Conservation (phyloP, 2,888 invertebrate genomes). For the Achlya flavicornis region DNA sequence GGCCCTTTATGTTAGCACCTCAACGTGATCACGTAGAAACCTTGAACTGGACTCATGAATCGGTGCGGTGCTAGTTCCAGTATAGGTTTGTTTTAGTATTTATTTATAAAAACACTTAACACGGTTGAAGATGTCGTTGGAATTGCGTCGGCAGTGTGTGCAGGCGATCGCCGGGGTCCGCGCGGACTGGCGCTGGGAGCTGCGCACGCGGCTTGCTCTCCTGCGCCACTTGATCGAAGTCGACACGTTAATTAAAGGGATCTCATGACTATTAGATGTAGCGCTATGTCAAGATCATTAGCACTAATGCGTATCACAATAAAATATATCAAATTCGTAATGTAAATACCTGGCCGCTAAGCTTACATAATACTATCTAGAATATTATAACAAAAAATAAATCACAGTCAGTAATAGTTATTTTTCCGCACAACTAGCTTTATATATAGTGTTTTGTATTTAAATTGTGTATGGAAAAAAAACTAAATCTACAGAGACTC, state of each 20-base stretch:
- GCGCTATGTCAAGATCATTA: constrained; percentile 55
- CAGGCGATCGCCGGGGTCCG: constrained; percentile 38
- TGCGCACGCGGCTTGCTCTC: constrained; percentile 35
- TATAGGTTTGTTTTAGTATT: constrained; percentile 45
- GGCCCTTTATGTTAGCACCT: constrained; percentile 70
- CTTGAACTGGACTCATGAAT: constrained; percentile 59
- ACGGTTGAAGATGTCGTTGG: constrained; percentile 28
- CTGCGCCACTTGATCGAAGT: constrained; percentile 44
- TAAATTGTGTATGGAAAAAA: too few species aligned
- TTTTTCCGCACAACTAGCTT: background rate
- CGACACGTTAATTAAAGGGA: constrained; percentile 68
- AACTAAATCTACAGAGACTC: too few species aligned
- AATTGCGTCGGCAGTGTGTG: constrained; percentile 35
- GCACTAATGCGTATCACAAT: constrained; percentile 37
- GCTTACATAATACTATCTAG: background rate
- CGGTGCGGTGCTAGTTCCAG: constrained; percentile 27
- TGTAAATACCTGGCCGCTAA: background rate
- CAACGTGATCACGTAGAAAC: constrained; percentile 64
- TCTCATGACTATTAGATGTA: constrained; percentile 43
- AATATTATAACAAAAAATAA: background rate
- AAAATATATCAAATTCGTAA: constrained; percentile 4
- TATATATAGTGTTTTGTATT: too few species aligned
- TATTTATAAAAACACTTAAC: constrained; percentile 58
- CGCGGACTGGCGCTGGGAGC: constrained; percentile 37
- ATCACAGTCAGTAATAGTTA: background rate